Conservation (phyloP, 2,113 vertebrate genomes). For the Rhipidura dahli region DNA sequence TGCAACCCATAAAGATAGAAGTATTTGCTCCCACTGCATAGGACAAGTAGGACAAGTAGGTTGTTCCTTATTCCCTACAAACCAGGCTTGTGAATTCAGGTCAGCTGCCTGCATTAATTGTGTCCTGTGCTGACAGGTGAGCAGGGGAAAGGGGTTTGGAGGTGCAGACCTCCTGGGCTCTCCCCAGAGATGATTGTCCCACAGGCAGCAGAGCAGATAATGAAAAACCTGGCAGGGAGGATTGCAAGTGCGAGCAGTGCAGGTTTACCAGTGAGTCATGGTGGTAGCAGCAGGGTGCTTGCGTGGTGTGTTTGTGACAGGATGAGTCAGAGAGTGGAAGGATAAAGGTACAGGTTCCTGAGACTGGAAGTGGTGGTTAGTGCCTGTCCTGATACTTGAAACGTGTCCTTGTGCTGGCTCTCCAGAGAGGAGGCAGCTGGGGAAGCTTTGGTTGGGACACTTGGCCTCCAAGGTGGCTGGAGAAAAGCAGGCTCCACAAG, state of each 20-base stretch:
- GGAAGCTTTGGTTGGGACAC: neutral
- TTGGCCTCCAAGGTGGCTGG: neutral
- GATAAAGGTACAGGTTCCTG: neutral
- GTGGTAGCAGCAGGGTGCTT: neutral
- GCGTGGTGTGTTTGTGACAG: neutral
- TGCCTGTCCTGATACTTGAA: rapidly evolving
- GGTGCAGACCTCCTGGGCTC: neutral
- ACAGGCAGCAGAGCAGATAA: neutral
- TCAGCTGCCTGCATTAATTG: neutral
- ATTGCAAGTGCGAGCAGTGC: neutral
- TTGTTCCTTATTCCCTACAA: neutral
- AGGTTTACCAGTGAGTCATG: neutral
- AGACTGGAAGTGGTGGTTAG: neutral
- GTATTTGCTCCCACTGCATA: neutral
- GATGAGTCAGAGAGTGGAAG: slow-evolving; percentile 7
- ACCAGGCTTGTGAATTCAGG: neutral
- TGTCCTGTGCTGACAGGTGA: neutral
- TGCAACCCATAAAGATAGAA: neutral
- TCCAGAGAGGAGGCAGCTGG: neutral
- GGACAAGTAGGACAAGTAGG: neutral
- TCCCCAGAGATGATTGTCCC: neutral
- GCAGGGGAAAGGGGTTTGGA: neutral
- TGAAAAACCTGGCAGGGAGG: neutral
- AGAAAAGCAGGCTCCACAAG: neutral
- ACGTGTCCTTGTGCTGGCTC: neutral